Conservation (phyloP, 2,113 vertebrate species). For the Hippocampus guttulatus region DNA sequence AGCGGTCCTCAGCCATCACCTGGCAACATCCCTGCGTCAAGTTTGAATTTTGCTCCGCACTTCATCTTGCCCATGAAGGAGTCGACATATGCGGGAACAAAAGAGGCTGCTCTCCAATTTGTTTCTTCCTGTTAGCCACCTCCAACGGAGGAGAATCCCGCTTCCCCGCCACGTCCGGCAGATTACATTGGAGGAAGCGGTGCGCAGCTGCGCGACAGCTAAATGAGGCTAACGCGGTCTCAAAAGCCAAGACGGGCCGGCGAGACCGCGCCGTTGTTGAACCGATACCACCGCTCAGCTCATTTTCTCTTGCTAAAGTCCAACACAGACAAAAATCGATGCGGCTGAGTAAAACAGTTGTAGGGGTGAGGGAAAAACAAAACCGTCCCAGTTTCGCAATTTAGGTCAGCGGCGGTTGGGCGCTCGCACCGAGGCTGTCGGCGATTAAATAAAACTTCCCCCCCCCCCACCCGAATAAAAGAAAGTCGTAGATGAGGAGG, state of each 20-base stretch:
- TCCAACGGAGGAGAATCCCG: slow-evolving; percentile 27
- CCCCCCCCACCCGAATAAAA: neutral
- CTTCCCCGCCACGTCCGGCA: slow-evolving; percentile 24
- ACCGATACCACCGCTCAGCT: slow-evolving; percentile 28
- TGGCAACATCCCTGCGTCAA: slow-evolving; percentile 30
- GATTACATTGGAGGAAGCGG: slow-evolving; percentile 38
- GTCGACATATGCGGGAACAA: slow-evolving; percentile 27
- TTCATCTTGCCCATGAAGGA: slow-evolving; percentile 50
- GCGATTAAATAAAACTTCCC: slow-evolving; percentile 68
- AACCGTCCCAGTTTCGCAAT: slow-evolving; percentile 68
- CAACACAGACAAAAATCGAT: slow-evolving; percentile 61
- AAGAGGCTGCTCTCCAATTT: slow-evolving; percentile 45
- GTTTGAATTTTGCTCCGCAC: slow-evolving; percentile 37
- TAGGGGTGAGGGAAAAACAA: slow-evolving; percentile 13
- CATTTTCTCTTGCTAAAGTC: slow-evolving; percentile 50
- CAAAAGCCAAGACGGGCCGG: neutral
- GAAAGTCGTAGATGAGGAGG: slow-evolving; percentile 28
- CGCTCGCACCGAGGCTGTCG: slow-evolving; percentile 54
- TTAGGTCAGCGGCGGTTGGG: slow-evolving; percentile 71
- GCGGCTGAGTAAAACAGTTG: slow-evolving; percentile 55
- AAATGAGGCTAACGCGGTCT: slow-evolving; percentile 30
- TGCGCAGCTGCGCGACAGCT: slow-evolving; percentile 4
- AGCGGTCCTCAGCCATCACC: slow-evolving; percentile 41
- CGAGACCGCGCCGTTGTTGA: neutral
- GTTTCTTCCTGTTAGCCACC: slow-evolving; percentile 31